Evolutionary conservation across 2,888 invertebrate species (phyloP).

Genomic region (Apeira syringaria): DNA sequence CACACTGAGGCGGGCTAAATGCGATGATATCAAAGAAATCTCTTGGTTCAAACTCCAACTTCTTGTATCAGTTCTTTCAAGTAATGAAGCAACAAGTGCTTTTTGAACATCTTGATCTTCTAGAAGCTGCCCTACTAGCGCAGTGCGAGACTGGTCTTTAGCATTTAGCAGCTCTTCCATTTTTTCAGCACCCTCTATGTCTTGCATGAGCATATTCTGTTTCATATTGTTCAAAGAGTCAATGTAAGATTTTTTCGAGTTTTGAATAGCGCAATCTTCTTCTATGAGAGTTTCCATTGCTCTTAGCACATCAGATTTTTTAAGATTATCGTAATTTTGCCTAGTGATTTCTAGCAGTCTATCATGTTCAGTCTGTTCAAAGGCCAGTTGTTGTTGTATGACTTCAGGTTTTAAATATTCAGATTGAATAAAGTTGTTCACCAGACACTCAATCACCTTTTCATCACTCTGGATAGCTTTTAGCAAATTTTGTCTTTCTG

Average conservation of each 20-base stretch:
- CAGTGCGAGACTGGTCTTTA: slow-evolving; percentile 85
- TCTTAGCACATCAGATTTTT: slow-evolving; percentile 87
- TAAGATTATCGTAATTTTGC: slow-evolving; percentile 83
- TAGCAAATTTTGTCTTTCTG: slow-evolving; percentile 83
- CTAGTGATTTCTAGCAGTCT: slow-evolving; percentile 84
- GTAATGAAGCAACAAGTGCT: slow-evolving; percentile 87
- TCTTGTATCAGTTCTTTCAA: slow-evolving; percentile 89
- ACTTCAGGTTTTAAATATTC: slow-evolving; percentile 84
- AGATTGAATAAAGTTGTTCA: slow-evolving; percentile 85
- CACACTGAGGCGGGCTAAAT: slow-evolving; percentile 87
- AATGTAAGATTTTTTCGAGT: slow-evolving; percentile 85
- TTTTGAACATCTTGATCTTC: slow-evolving; percentile 89
- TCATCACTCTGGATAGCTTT: slow-evolving; percentile 86
- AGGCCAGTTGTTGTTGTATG: slow-evolving; percentile 85
- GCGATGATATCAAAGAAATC: slow-evolving; percentile 88
- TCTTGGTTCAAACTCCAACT: slow-evolving; percentile 91
- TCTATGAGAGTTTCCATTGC: slow-evolving; percentile 88
- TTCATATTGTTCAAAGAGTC: slow-evolving; percentile 86
- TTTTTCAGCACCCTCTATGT: slow-evolving; percentile 85
- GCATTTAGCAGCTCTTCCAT: slow-evolving; percentile 84
- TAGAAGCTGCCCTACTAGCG: slow-evolving; percentile 84
- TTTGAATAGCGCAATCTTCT: slow-evolving; percentile 85
- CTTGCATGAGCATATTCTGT: slow-evolving; percentile 82
- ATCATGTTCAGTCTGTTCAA: slow-evolving; percentile 87
- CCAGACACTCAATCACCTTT: slow-evolving; percentile 84